Base-by-base conservation (phyloP, 2,797 vertebrate genomes). In the Melanotaenia nigrans region DNA sequence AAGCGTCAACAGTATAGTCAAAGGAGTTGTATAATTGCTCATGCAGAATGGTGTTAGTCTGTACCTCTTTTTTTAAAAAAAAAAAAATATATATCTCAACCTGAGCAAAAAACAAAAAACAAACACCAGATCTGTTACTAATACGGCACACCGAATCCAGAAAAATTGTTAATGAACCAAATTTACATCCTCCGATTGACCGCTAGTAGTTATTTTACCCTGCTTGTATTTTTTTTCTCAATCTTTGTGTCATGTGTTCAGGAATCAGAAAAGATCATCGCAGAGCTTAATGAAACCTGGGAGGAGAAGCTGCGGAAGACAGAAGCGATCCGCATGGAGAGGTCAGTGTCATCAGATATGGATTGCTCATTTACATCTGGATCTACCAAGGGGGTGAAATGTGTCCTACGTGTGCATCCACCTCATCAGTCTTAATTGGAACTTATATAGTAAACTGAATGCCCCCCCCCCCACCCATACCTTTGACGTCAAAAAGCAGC, bases 201-300 rank as follows among this genome's bases (percentile, higher is more conserved):
- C 60, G 25, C 22, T 63, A 10, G 0, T 24, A 59, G 18, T 61
- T 8, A 20, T 16, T 20, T 63, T 30, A 49, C n/a, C 12, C 38
- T 47, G 20, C 1, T 8, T 63, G 6, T 16, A 53, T 38, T 66
- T 59, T 73, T 73, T 60, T 59, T 1, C 18, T 76, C 0, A 59
- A 45, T 47, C 42, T 81, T 68, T 78, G 0, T 32, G 16, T 53
- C n/a, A 61, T 68, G 49, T 78, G 32, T 82, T 12, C 76, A 99
- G 98, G 98, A 99, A 92, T 99, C 98, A 0, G 98, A 99, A 93
- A 99, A 99, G 92, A 99, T 99, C 82, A 99, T 99, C 84, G 98
- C 98, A 1, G 98, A 99, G 89, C 94, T 99, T 90, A 99, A 99
- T 78, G 98, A 99, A 92, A 99, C 98, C 7, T 99, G 98, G 98